phyloP scores from a whole-genome alignment of 1,140 invertebrate species.

The Drosophila kanapiae region DNA sequence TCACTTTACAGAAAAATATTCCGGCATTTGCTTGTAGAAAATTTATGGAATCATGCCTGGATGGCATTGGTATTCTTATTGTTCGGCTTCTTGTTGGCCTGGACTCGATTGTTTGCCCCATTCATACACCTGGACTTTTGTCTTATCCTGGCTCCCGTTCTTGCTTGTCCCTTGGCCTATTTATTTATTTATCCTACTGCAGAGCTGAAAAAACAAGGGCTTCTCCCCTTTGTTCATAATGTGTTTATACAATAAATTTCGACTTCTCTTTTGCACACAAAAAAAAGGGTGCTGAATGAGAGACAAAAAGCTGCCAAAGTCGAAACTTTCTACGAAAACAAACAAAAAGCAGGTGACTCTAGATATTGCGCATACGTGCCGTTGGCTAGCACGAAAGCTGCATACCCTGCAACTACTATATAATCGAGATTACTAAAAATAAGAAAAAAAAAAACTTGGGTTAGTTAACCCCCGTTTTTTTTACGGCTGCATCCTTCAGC shows the following conservation, averaged over 20 bases:
- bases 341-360: constrained; percentile 15
- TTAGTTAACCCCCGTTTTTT: background rate
- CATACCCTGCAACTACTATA: constrained; percentile 10
- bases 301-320: constrained; percentile 19
- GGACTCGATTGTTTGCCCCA: constrained; percentile 42
- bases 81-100: constrained; percentile 33
- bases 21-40: constrained; percentile 23
- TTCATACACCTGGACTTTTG: constrained; percentile 30
- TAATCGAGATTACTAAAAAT: background rate
- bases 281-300: constrained; percentile 16
- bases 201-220: background rate
- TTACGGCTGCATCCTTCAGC: constrained; percentile 14
- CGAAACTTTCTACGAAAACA: constrained; percentile 14
- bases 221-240: constrained; percentile 44
- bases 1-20: constrained; percentile 25
- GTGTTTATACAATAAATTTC: constrained; percentile 68
- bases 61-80: constrained; percentile 36
- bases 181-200: constrained; percentile 68
- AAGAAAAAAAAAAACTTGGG: background rate
- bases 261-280: constrained; percentile 3
- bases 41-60: constrained; percentile 34
- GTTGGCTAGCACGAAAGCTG: constrained; percentile 6
- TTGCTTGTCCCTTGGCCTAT: background rate
- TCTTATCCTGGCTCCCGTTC: constrained; percentile 44
- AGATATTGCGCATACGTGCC: constrained; percentile 16